Base-by-base conservation (phyloP, 1,140 invertebrate genomes). In the Sminthurinus signatus region DNA sequence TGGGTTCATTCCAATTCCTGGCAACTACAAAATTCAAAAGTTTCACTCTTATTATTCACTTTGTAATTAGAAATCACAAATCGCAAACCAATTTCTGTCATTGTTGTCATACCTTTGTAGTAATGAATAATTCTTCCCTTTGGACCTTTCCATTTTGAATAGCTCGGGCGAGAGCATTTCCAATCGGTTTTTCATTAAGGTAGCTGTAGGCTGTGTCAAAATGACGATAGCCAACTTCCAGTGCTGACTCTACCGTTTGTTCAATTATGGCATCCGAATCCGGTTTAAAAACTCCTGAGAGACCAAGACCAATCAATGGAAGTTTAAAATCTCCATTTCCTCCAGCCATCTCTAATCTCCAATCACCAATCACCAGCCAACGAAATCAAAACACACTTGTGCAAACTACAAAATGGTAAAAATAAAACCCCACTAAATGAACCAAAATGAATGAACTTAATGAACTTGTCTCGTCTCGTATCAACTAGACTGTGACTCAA, bases 161-260 rank as follows among this genome's bases (percentile, higher is more conserved):
- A 85, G 87, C 89, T 74, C 83, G 80, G 71, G 86, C 84, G 15
- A 92, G 76, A 46, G 86, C 85, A 50, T 80, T 81, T 21, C 89
- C 89, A 72, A 93, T 89, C 12, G 84, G 82, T 65, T 83, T 81
- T 77, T 92, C 90, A 74, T 92, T 93, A 64, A 84, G 81, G 73
- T 92, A 92, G 75, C 86, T 84, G 67, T 85, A 85, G 29, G 88
- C 88, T 17, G 87, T 88, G 74, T 92, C 89, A 59, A 92, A 88
- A 68, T 88, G 88, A 29, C 86, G 80, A 71, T 88, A 89, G 14
- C 87, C 84, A 69, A 66, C 75, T 28, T 83, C 75, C 23, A 86
- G 73, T 21, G 85, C 88, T 58, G 77, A 76, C 46, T 83, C 81
- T 0, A 91, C 78, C 28, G 83, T 85, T 21, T 73, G 72, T 75